phyloP scores from a whole-genome alignment of 2,113 vertebrate genomes.

The Ammodytes dubius region DNA sequence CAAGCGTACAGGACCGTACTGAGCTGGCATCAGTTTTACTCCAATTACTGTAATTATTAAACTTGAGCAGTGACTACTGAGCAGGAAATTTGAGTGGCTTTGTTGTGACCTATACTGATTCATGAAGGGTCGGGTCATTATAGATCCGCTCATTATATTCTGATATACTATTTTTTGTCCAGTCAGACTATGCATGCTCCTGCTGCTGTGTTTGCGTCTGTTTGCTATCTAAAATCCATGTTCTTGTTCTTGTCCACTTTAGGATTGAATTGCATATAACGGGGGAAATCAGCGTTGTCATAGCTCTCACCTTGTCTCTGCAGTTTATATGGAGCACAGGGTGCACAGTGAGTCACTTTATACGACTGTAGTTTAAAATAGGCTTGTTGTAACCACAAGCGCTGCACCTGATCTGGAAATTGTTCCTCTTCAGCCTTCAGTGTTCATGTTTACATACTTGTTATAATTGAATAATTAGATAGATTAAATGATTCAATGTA shows the following conservation, averaged over 20 bases:
- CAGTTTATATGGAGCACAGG: neutral
- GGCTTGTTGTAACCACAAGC: neutral
- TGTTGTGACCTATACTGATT: constrained; percentile 13
- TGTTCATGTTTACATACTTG: neutral
- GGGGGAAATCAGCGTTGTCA: neutral
- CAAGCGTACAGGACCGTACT: constrained; percentile 45
- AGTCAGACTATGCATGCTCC: too few relatives aligned
- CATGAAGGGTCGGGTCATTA: neutral
- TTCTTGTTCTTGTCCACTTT: neutral
- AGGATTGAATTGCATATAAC: neutral
- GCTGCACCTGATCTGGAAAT: neutral
- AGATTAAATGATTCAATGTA: neutral
- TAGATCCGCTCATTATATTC: neutral
- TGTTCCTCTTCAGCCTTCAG: neutral
- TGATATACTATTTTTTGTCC: neutral
- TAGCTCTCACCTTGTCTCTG: neutral
- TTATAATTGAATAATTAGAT: neutral
- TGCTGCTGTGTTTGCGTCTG: too few relatives aligned
- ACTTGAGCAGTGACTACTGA: constrained; percentile 44
- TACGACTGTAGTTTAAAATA: neutral
- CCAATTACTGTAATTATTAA: constrained; percentile 67
- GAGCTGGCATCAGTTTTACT: constrained; percentile 53
- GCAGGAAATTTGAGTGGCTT: constrained; percentile 29
- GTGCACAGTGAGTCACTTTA: neutral
- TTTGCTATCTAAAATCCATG: neutral